Evolutionary conservation across 2,888 invertebrate genomes (phyloP).

Genomic region (Aradus depressus): DNA sequence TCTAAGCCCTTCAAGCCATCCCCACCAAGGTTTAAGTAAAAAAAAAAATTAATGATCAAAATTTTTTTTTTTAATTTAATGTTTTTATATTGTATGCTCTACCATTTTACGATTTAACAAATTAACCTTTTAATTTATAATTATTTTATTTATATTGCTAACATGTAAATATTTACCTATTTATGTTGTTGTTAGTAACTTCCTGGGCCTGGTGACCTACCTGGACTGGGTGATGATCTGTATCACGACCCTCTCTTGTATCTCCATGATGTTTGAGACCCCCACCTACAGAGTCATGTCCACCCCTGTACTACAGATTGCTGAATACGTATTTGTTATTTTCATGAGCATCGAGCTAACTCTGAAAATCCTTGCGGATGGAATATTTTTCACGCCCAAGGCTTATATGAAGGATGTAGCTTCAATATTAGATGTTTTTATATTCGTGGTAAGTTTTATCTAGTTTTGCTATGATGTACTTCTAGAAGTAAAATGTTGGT

Average conservation of each 20-base stretch:
- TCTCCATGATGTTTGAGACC: conserved; percentile 99
- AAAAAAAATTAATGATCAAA: no score
- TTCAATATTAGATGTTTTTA: conserved; percentile 91
- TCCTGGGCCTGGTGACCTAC: conserved; percentile 94
- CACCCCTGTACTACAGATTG: conserved; percentile 81
- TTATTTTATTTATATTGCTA: neutral
- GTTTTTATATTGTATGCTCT: no score
- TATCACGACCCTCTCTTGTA: conserved; percentile 90
- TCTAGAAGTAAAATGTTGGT: neutral
- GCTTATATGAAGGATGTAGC: conserved; percentile 97
- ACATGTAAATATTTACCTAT: no score
- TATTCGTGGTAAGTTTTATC: conserved; percentile 68
- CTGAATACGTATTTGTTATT: conserved; percentile 95
- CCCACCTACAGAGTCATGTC: conserved; percentile 90
- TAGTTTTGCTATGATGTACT: neutral
- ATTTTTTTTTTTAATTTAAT: no score
- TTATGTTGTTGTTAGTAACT: conserved; percentile 58
- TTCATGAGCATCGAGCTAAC: conserved; percentile 96
- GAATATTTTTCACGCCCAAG: conserved; percentile 96
- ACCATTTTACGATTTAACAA: neutral
- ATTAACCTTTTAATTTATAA: neutral
- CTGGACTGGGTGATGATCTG: conserved; percentile 99
- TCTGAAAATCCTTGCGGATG: conserved; percentile 92
- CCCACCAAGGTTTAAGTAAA: no score
- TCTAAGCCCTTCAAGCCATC: no score